Evolutionary conservation across 1,140 invertebrate species (phyloP), one percentile per base, ranked within the genome.

Genomic region (Solenopsis fugax): DNA sequence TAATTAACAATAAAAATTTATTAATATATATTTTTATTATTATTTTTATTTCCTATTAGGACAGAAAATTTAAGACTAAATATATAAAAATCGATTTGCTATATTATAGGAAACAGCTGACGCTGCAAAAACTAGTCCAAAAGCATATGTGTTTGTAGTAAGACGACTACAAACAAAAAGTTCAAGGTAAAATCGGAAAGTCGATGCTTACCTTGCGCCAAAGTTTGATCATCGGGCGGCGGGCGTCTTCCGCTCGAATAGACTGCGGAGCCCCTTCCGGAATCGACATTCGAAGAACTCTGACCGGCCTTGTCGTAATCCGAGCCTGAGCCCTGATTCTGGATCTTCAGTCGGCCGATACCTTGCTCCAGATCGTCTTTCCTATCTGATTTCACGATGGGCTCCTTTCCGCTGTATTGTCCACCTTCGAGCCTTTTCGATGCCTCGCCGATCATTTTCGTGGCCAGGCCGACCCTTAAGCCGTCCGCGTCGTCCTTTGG

Each of bases 281-380:
- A 97, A 94, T 97, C 97, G 18, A 97, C 96, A 91, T 97, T 97
- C 1, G 97, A 97, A 0, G 97, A 97, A 84, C 95, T 95, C 87
- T 97, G 97, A 50, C 97, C 96, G 62, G 96, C 96, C 93, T 97
- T 97, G 91, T 97, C 97, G 90, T 97, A 97, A 95, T 97, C 97
- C 92, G 95, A 96, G n/a, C 95, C 96, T 6, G 96, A 96, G 13
- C 96, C 96, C 64, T 96, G 95, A 87, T 95, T 95, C 71, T 95
- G 95, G 89, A 96, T 96, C 90, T 96, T 96, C 29, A 94, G 76
- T 87, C 93, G 92, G 34, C 91, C 85, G 71, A 95, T 95, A n/a
- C 94, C 92, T 2, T 94, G 93, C 41, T 95, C 93, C 16, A 95
- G 85, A 56, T 95, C 94, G 58, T 94, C 93, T 75, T 94, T 94